A percentile compares a stretch with the other conserved stretches of the same genome.
Conservation (phyloP, 2,888 invertebrate species). For the Helleia helle region DNA sequence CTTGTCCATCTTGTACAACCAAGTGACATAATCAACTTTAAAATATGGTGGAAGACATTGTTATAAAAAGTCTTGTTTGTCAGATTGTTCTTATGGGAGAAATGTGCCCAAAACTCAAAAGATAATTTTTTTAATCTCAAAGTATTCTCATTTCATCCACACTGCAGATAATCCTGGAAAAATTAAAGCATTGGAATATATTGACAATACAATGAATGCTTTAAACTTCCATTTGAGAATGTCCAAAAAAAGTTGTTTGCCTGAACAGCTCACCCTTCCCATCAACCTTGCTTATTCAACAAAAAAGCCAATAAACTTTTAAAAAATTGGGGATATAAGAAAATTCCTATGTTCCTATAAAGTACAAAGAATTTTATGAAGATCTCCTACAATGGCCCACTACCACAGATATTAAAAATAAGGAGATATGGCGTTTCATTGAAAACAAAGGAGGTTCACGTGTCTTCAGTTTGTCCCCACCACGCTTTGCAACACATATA, state of each 20-base stretch:
- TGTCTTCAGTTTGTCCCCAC: too few relatives aligned
- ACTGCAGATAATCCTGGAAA: not conserved
- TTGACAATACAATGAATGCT: conserved; percentile 2
- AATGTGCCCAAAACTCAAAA: not conserved
- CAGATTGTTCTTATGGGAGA: not conserved
- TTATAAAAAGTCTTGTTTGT: conserved; percentile 2
- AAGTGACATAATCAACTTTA: not conserved
- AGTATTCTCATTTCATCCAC: not conserved
- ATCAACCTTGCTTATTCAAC: not conserved
- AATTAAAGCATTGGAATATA: not conserved
- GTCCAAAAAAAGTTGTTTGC: not conserved
- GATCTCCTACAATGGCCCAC: not conserved
- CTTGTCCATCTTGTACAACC: conserved; percentile 1
- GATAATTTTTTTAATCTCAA: not conserved
- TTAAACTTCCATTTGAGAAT: not conserved
- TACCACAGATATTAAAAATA: too few relatives aligned
- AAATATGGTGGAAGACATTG: conserved; percentile 2
- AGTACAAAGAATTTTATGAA: conserved; percentile 1
- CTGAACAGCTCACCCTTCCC: not conserved
- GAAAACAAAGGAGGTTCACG: too few relatives aligned
- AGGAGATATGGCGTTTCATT: too few relatives aligned
- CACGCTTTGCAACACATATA: too few relatives aligned
- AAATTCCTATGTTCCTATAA: conserved; percentile 1
- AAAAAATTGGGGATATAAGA: not conserved
- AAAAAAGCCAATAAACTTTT: not conserved